Conservation (phyloP, 2,113 vertebrate species). For the Ursus arctos region DNA sequence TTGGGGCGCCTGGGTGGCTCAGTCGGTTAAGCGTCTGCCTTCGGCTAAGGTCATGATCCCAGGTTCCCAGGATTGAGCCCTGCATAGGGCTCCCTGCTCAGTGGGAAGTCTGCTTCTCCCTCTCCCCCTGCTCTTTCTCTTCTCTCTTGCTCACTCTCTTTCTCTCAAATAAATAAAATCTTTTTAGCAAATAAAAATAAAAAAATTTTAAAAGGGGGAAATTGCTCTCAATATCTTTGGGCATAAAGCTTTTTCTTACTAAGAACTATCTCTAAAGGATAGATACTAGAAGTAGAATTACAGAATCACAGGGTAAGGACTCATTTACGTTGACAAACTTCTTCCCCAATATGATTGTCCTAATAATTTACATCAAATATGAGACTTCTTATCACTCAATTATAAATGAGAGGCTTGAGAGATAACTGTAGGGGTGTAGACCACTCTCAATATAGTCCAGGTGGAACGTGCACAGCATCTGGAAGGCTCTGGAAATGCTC, state of each 20-base stretch:
- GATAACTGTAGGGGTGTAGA: background rate
- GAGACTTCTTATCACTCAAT: background rate
- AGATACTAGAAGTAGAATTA: background rate
- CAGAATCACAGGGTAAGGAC: conserved; percentile 33
- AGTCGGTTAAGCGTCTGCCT: background rate
- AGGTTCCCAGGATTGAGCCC: too few species aligned
- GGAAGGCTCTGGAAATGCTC: background rate
- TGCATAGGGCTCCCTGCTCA: background rate
- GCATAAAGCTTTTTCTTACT: background rate
- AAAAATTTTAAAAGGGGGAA: background rate
- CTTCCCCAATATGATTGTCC: background rate
- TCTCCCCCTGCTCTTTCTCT: background rate
- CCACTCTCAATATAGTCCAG: background rate
- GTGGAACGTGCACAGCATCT: background rate
- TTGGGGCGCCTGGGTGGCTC: background rate
- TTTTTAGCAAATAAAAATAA: background rate
- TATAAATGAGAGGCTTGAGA: background rate
- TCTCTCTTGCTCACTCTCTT: background rate
- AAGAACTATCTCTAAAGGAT: conserved; percentile 8
- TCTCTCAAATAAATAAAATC: background rate
- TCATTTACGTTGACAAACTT: background rate
- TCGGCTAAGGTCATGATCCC: background rate
- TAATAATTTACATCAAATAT: background rate
- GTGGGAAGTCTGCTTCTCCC: background rate
- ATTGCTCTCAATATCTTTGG: background rate